Conservation (phyloP, 2,888 invertebrate genomes). For the Alviniconcha strummeri region DNA sequence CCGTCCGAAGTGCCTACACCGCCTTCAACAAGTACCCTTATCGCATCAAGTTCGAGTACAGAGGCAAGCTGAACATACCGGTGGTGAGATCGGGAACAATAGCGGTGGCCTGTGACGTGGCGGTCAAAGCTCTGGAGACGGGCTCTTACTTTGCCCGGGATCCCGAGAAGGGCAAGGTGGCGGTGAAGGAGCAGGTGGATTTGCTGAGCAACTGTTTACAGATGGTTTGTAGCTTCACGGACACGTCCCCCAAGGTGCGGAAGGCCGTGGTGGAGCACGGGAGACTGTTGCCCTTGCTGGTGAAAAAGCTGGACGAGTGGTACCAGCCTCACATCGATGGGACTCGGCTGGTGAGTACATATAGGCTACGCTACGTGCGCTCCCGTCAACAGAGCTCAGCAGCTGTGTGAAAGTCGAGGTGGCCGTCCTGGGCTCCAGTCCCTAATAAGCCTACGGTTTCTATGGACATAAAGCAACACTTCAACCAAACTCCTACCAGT, state of each 20-base stretch:
- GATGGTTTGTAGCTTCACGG: neutral
- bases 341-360: neutral
- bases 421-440: too few relatives aligned
- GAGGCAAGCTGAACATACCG: neutral
- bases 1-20: neutral
- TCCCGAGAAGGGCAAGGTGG: neutral
- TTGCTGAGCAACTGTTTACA: neutral
- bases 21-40: neutral
- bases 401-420: too few relatives aligned
- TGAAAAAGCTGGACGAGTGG: slow-evolving; percentile 9
- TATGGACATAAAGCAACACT: too few relatives aligned
- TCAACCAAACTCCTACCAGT: too few relatives aligned
- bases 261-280: neutral
- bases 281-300: neutral
- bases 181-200: neutral
- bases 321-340: neutral
- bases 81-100: neutral
- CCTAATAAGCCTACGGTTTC: too few relatives aligned
- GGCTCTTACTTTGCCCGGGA: neutral
- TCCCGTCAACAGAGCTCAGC: too few relatives aligned
- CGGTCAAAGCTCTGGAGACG: neutral
- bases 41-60: neutral
- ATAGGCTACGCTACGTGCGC: too few relatives aligned
- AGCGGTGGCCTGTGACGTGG: neutral
- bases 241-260: neutral